Percentiles rank a stretch among this genome's conserved stretches.
Evolutionary conservation across 2,113 vertebrate species (phyloP).

Genomic region (Penelope pileata): DNA sequence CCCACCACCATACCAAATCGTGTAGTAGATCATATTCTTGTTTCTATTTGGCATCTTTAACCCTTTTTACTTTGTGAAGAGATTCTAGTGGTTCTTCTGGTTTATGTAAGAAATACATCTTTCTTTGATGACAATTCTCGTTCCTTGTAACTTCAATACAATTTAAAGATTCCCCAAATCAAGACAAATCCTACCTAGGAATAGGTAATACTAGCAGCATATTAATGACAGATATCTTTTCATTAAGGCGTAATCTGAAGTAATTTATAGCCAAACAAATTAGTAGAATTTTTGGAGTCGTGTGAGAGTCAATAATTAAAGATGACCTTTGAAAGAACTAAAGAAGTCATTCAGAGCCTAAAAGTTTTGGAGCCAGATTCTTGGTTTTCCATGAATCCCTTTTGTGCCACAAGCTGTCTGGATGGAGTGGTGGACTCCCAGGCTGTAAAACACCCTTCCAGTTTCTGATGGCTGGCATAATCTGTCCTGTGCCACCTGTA

Average conservation of each 20-base stretch:
- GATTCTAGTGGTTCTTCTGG: not conserved
- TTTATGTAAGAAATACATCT: not conserved
- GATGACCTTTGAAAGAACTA: not conserved
- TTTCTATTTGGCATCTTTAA: not conserved
- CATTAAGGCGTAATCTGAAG: not conserved
- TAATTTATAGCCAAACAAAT: not conserved
- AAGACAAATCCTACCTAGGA: not conserved
- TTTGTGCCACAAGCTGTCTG: not conserved
- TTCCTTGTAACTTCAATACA: not conserved
- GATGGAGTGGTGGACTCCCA: rapidly evolving
- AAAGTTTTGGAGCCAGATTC: not conserved
- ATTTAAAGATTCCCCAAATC: not conserved
- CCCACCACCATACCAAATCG: not conserved
- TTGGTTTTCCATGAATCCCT: not conserved
- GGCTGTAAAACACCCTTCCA: not conserved
- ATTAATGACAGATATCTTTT: not conserved
- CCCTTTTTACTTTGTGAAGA: not conserved
- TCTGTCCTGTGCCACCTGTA: not conserved
- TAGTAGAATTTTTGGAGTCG: not conserved
- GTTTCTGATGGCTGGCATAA: not conserved
- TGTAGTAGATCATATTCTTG: not conserved
- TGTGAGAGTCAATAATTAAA: not conserved
- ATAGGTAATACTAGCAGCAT: not conserved
- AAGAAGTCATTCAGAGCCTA: not conserved
- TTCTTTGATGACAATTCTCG: not conserved